These are phyloP conservation scores for Drosophila melanosoma DNA, from an alignment of 2,888 invertebrate species.

Conservation along the genomic window DNA sequence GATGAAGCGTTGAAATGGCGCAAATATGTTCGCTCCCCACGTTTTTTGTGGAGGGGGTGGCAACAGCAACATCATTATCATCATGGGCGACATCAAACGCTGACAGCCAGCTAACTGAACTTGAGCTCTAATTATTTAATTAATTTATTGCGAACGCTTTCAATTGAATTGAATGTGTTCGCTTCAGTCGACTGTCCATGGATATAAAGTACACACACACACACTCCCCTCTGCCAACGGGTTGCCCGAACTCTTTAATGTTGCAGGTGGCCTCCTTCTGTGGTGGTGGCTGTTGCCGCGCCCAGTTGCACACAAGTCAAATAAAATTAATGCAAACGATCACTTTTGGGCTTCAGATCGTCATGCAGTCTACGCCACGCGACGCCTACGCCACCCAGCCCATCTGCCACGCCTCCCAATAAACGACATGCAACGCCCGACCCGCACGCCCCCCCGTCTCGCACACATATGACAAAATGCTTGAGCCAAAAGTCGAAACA, in stretches of 20 bases:
- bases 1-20: slow-evolving; percentile 74
- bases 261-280: slow-evolving; percentile 72
- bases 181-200: slow-evolving; percentile 15
- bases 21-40: slow-evolving; percentile 33
- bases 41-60: slow-evolving; percentile 43
- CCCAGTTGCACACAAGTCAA: slow-evolving; percentile 73
- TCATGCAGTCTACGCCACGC: slow-evolving; percentile 80
- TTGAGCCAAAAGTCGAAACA: slow-evolving; percentile 55
- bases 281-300: slow-evolving; percentile 56
- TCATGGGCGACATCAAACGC: slow-evolving; percentile 52
- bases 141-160: slow-evolving; percentile 73
- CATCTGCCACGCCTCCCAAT: slow-evolving; percentile 44
- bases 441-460: not conserved
- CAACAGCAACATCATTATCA: slow-evolving; percentile 32
- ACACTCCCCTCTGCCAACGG: not conserved
- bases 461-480: slow-evolving; percentile 43
- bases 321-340: slow-evolving; percentile 60
- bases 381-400: slow-evolving; percentile 65
- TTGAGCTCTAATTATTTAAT: slow-evolving; percentile 78
- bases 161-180: slow-evolving; percentile 64
- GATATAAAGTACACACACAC: slow-evolving; percentile 14
- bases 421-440: slow-evolving; percentile 10
- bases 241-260: slow-evolving; percentile 41
- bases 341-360: slow-evolving; percentile 38
- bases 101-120: slow-evolving; percentile 56